Evolutionary conservation across 2,113 vertebrate genomes (phyloP), one percentile per base, ranked within the genome.

Genomic region (Pluvialis apricaria): DNA sequence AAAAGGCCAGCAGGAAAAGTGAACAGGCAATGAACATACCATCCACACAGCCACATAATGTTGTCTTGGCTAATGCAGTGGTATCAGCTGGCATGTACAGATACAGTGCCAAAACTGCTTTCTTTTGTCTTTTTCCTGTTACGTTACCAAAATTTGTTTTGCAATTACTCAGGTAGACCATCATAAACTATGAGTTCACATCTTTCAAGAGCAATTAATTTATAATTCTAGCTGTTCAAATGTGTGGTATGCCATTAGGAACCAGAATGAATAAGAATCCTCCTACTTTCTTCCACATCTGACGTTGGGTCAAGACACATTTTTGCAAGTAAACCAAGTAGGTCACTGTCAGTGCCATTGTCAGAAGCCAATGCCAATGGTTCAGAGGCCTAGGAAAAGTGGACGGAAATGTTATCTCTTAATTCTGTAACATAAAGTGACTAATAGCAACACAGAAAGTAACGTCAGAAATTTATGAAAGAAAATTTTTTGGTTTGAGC

Each of bases 401-500:
- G 40, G 20, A 78, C 5, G 11, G 25, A 29, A 82, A 79, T 11
- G 12, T 29, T 31, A 31, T 26, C 8, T 82, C 55, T 6, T 22
- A 45, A 22, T 31, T 79, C 44, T 5, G 15, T 8, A 38, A 62
- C 7, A 51, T 31, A 65, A 61, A 2, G 9, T 45, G 3, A 4
- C 34, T 73, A 87, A 32, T 15, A 12, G 24, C 28, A 71, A 18
- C 22, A 54, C 8, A 45, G 44, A 60, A 71, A 60, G 42, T 13
- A 58, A 34, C 2, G 17, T 62, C 13, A 49, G 9, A 64, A 82
- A 51, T 8, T 11, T 26, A 16, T 8, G 15, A 28, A 65, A 70
- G 2, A 34, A 25, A 9, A 9, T 8, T 0, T 2, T 9, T 58
- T 32, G 2, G 2, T 3, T 84, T 73, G 55, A 75, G 52, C 13